Base-by-base conservation (phyloP, 2,797 vertebrate species). In the Propithecus perrieri region DNA sequence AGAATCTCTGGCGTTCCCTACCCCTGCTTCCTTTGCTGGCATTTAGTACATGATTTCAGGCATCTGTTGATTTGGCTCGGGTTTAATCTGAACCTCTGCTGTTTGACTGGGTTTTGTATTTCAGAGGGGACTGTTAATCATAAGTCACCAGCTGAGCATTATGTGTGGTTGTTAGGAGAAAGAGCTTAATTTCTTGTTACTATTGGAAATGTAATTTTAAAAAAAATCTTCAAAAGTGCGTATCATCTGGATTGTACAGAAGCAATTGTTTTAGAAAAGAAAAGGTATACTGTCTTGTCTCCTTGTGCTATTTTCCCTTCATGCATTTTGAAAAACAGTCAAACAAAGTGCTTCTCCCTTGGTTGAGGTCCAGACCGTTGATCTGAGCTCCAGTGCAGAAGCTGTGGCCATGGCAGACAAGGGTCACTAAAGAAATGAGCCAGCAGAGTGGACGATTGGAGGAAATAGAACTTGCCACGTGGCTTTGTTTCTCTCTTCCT, bases 31-130 rank as follows among this genome's bases (percentile, higher is more conserved):
- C 41, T 63, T 97, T 76, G 74, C 41, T 85, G 87, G 95, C 53
- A 95, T 95, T 96, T 53, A 15, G n/a, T 24, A 14, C 33, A 8
- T 15, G n/a, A 83, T 97, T 88, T 96, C 96, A 96, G 95, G 79
- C 95, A 95, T 97, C 96, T 97, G 97, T 81, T 86, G 85, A 78
- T 57, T 95, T 97, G 69, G 78, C 95, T 85, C 85, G 59, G 30
- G 8, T 88, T 95, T 81, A 71, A 81, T 86, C 74, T 69, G 95
- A 93, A 67, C 46, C 28, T 87, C 90, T 95, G 83, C 53, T 92
- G 85, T 96, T 84, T 85, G 86, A 83, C 81, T 85, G 26, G 57
- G 41, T 83, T 91, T 94, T 94, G 2, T 83, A 74, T 96, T 85
- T 97, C 86, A 71, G 59, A 85, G 55, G 28, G 18, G 38, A 89